A percentile compares a stretch with the other conserved stretches of the same genome.
Conservation (phyloP, 2,797 vertebrate species). For the Sylvilagus floridanus region DNA sequence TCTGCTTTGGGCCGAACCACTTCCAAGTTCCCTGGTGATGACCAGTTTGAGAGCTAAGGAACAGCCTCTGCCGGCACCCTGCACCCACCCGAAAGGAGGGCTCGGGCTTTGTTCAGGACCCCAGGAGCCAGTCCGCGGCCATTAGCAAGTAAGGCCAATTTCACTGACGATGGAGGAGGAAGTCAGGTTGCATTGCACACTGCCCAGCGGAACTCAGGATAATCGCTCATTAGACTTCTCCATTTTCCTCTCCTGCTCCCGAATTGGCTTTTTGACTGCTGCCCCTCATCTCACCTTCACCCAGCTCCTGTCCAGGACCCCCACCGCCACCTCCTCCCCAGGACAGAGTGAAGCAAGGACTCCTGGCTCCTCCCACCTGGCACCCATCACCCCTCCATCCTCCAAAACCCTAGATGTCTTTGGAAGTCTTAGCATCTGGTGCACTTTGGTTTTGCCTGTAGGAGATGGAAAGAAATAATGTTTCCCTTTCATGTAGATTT, state of each 20-base stretch:
- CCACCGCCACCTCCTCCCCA: neutral
- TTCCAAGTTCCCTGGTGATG: conserved; percentile 83
- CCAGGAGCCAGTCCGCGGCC: neutral
- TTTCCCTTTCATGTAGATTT: neutral
- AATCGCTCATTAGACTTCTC: neutral
- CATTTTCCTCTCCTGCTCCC: neutral
- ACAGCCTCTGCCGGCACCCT: neutral
- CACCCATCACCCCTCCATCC: neutral
- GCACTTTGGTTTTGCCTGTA: neutral
- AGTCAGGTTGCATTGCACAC: neutral
- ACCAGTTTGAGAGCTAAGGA: conserved; percentile 70
- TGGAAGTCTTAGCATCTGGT: neutral
- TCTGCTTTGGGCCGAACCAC: conserved; percentile 76
- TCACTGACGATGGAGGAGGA: neutral
- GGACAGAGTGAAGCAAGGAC: neutral
- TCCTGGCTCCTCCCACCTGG: too few species aligned
- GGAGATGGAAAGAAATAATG: neutral
- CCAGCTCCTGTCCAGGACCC: too few species aligned
- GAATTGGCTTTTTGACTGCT: neutral
- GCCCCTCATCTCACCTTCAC: neutral
- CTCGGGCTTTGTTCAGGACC: neutral
- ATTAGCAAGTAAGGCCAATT: neutral
- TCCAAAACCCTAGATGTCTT: neutral
- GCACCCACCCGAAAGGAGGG: neutral
- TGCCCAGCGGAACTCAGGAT: neutral